Conservation (phyloP, 2,113 vertebrate species). For the Sinocyclocheilus maitianheensis region DNA sequence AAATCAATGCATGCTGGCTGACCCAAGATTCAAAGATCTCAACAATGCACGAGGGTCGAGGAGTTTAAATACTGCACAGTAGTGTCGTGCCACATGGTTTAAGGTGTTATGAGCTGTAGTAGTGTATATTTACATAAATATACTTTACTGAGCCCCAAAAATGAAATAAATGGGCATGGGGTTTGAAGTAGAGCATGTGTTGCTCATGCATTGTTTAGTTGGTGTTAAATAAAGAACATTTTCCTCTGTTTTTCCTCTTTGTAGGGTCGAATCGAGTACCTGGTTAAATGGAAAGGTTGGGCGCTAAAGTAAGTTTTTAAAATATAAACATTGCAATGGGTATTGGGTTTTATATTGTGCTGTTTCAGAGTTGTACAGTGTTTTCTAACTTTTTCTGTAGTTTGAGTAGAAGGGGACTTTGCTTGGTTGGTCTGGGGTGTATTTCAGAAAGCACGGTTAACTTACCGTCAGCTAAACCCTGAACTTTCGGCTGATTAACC, state of each 20-base stretch:
- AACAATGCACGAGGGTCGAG: conserved; percentile 4
- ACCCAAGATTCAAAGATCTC: conserved; percentile 11
- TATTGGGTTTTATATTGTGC: not conserved
- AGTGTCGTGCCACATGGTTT: conserved; percentile 40
- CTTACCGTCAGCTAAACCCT: too few relatives aligned
- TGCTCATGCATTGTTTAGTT: not conserved
- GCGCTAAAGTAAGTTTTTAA: conserved; percentile 92
- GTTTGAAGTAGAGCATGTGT: not conserved
- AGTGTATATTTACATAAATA: not conserved
- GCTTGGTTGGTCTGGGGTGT: not conserved
- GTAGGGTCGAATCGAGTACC: conserved; percentile 89
- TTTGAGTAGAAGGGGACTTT: not conserved
- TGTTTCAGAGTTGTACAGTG: not conserved
- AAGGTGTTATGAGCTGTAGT: not conserved
- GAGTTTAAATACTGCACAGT: conserved; percentile 31
- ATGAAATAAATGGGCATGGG: not conserved
- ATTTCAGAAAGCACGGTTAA: too few relatives aligned
- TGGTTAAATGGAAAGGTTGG: conserved; percentile 99
- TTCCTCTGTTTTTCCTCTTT: conserved; percentile 55
- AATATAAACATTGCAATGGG: not conserved
- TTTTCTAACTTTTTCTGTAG: too few relatives aligned
- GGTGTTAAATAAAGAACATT: not conserved
- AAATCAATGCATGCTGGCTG: conserved; percentile 9
- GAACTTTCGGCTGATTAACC: too few relatives aligned
- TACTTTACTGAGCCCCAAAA: not conserved